Base-by-base conservation (phyloP, 35 echinoderm and acorn worm species). In the Heliocidaris erythrogramma region DNA sequence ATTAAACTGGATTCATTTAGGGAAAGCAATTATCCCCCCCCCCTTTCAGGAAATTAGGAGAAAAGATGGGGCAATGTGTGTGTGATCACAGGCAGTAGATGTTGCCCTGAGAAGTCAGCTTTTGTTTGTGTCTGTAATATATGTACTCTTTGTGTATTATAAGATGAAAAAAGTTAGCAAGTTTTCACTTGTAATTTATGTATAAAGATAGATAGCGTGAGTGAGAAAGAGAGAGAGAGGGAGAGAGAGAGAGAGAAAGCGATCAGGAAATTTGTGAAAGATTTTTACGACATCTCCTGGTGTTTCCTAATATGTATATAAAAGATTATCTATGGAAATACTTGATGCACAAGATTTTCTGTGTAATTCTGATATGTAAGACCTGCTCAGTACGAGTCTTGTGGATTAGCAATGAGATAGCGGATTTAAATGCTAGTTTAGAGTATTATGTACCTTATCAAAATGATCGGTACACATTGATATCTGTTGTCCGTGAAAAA, bases 111-210 rank as follows among this genome's bases (percentile, higher is more conserved):
- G 18, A 21, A n/a, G 21, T 78, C 21, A 47, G 31, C 47, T 89
- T 32, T 89, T 89, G 31, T 89, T 16, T 42, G 86, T 88, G 31
- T 89, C 30, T 89, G 30, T 89, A 47, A 47, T 12, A 89, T 89
- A 89, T 89, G 87, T 89, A 89, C 87, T 89, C 31, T 89, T 0
- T 89, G 87, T 89, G 87, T 89, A 89, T 48, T 78, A 78, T 27
- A 78, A 78, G 21, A 78, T 78, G 65, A 69, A 89, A 47, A 89
- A 32, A 86, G 31, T 86, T 29, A 86, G 47, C 47, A 89, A 32
- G 31, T 48, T 89, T 89, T 89, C 87, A 89, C 47, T 32, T 89
- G 87, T 89, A 89, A 89, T 89, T 89, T 89, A 89, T 89, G 87
- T 89, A 89, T 47, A 89, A 89, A 89, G 30, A 47, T 32, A 89